Evolutionary conservation across 2,113 vertebrate genomes (phyloP), one percentile per base, ranked within the genome.

Genomic region (Noturus placidus): DNA sequence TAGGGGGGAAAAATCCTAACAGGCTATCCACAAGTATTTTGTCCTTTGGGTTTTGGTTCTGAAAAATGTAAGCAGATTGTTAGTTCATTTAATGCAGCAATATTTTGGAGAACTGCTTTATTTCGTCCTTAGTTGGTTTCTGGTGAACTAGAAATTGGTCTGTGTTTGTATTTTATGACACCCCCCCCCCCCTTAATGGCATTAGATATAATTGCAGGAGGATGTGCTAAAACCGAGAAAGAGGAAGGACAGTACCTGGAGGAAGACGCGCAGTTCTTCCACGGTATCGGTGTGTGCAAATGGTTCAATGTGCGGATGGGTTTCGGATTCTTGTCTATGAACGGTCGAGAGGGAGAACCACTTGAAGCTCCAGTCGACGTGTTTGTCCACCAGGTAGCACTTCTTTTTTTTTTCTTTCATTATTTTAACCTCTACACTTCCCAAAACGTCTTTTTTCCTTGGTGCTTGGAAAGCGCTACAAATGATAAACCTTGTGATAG

Each of bases 291-390:
- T 65, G 94, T 97, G 93, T 99, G 98, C 89, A 99, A 99, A 77
- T 99, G 98, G 98, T 99, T 99, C 95, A 99, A 99, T 81, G 97
- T 99, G 89, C 96, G 97, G 92, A 99, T 99, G 98, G 98, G 98
- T 78, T 99, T 99, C 92, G 98, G 98, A 27, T 99, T 99, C 95
- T 96, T 99, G 93, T 97, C 98, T 93, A 99, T 99, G 98, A 99
- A 96, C 91, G 94, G 89, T 93, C 94, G 95, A 86, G 97, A 98
- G n/a, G 97, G 96, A 83, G 93, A 94, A 27, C 95, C 95, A 15
- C 96, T 99, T 87, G 97, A 98, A 42, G 93, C 96, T 7, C 97
- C 98, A 77, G 96, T 99, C n/a, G 98, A 99, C 87, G 98, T 99
- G 79, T 99, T 99, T 91, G 98, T 99, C 90, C 98, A 99, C 91